Percentiles rank a stretch among this genome's conserved stretches.
phyloP scores from a whole-genome alignment of 2,113 vertebrate genomes.

The Pygoscelis antarcticus region DNA sequence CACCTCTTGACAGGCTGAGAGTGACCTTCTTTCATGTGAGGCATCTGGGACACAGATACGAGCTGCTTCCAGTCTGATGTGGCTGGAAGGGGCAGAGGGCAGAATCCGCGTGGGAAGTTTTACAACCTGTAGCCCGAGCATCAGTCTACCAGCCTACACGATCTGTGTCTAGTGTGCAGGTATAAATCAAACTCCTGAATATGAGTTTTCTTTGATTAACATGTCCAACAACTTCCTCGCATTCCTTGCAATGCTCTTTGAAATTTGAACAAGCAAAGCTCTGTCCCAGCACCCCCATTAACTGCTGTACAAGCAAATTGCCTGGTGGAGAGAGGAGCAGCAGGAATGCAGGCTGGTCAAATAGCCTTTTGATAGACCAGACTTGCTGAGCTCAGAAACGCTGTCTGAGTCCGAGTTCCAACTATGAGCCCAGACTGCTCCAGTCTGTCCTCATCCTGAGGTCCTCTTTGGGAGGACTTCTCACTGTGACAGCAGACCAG shows the following conservation, averaged over 20 bases:
- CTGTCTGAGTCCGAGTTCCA: not conserved
- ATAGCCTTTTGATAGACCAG: slow-evolving; percentile 12
- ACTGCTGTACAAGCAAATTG: not conserved
- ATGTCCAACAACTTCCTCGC: slow-evolving; percentile 32
- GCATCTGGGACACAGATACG: not conserved
- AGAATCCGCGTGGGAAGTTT: not conserved
- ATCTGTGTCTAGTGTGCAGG: not conserved
- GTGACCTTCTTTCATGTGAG: not conserved
- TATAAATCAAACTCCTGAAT: slow-evolving; percentile 36
- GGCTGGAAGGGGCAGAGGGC: slow-evolving; percentile 25
- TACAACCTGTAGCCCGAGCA: not conserved
- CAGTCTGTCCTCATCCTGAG: not conserved
- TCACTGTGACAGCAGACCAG: not conserved
- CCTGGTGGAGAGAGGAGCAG: slow-evolving; percentile 11
- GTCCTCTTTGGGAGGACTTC: not conserved
- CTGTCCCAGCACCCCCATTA: slow-evolving; percentile 34
- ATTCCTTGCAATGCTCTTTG: slow-evolving; percentile 39
- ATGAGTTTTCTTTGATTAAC: slow-evolving; percentile 32
- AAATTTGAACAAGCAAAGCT: slow-evolving; percentile 37
- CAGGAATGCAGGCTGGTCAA: slow-evolving; percentile 27
- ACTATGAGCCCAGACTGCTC: not conserved
- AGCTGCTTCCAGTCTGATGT: not conserved
- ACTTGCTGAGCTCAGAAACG: not conserved
- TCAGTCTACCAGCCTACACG: not conserved
- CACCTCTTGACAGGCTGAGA: not conserved